Base-by-base conservation (phyloP, 2,888 invertebrate species). In the Drosophila ustulata region DNA sequence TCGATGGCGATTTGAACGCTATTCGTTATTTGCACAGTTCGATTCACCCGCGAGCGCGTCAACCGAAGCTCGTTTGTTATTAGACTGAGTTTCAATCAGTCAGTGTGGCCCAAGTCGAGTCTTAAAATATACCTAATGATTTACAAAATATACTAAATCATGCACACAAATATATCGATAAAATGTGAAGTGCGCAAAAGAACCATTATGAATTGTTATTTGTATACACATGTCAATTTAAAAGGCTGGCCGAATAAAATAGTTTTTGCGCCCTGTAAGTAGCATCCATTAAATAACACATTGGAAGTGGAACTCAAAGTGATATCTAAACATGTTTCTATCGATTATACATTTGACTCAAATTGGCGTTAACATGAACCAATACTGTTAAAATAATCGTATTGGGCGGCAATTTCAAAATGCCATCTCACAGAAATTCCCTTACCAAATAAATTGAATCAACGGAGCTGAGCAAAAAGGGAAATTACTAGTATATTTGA, bases 41-140 rank as follows among this genome's bases (percentile, higher is more conserved):
- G 41, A 6, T 30, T 11, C n/a, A 52, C 62, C 32, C 68, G 58
- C 62, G 45, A 11, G 23, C 11, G 34, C 58, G 62, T 78, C 75
- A 53, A 65, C 65, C 78, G 62, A 7, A 62, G 58, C 55, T 77
- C 78, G 73, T 62, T 77, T 77, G 64, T 55, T 77, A 7, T 61
- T 64, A 67, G 67, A 75, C 75, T 75, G 30, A 74, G 18, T 18
- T 41, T 41, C 39, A 41, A 7, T 41, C 39, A 6, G 7, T 41
- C 39, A 41, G 39, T 41, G 39, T 18, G 39, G 3, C 39, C 39
- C 39, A 41, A 13, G 39, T 11, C 5, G 7, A 18, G 6, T 41
- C 18, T 7, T 6, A 3, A 13, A 18, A 41, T 18, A 39, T 41
- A 41, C 13, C 39, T 7, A 5, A 6, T 41, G 39, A 41, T 13